Conservation (phyloP, 2,113 vertebrate genomes). For the Rhinoderma darwinii region DNA sequence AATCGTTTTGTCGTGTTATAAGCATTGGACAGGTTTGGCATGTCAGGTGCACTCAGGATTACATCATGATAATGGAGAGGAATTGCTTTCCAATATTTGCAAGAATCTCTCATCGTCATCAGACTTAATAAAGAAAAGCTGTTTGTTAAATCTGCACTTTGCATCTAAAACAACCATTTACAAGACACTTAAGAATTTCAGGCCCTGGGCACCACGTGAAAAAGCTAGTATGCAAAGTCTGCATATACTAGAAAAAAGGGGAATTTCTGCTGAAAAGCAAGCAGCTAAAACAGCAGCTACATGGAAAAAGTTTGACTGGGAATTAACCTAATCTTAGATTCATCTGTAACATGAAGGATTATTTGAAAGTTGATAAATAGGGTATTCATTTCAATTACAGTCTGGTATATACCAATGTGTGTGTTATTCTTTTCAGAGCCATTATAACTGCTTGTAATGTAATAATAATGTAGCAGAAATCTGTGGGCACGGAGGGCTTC, state of each 20-base stretch:
- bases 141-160: slow-evolving; percentile 29
- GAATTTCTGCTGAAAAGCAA: neutral
- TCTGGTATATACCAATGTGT: no score
- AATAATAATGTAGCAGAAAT: no score
- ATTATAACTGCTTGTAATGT: neutral
- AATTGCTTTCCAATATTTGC: slow-evolving; percentile 44
- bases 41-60: slow-evolving; percentile 53
- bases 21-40: slow-evolving; percentile 49
- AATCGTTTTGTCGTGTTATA: slow-evolving; percentile 67
- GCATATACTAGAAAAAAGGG: neutral
- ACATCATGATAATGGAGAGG: slow-evolving; percentile 52
- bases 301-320: no score
- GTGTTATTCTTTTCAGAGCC: no score
- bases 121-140: slow-evolving; percentile 30
- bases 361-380: no score
- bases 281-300: neutral
- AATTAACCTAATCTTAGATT: no score
- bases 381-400: no score
- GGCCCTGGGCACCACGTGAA: neutral
- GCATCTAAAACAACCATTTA: slow-evolving; percentile 15
- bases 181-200: neutral
- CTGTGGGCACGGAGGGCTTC: no score
- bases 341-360: no score
- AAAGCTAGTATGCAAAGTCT: neutral
- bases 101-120: slow-evolving; percentile 29